These are phyloP conservation scores for Podarcis muralis DNA, from an alignment of 2,113 vertebrate genomes.

Conservation along the genomic window DNA sequence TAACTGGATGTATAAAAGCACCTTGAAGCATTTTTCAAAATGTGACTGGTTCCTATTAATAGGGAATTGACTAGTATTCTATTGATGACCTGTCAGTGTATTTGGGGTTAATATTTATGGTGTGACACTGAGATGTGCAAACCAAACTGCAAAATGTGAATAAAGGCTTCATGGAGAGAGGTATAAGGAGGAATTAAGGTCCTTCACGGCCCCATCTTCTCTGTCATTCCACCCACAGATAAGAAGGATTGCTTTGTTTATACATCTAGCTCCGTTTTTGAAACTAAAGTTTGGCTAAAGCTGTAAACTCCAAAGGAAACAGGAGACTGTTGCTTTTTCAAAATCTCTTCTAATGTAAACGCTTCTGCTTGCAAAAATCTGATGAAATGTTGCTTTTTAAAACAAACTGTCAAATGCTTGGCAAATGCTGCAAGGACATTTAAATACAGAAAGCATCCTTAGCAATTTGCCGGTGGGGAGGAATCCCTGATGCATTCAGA, in stretches of 20 bases:
- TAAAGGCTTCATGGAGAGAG: conserved; percentile 26
- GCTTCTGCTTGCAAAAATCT: conserved; percentile 25
- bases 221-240: background rate
- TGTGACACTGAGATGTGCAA: background rate
- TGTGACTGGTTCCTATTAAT: background rate
- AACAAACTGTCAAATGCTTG: background rate
- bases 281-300: conserved; percentile 49
- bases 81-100: background rate
- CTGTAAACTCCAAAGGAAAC: conserved; percentile 49
- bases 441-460: background rate
- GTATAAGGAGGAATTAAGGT: conserved; percentile 38
- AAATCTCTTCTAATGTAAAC: conserved; percentile 23
- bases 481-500: background rate
- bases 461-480: accelerated
- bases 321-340: conserved; percentile 29
- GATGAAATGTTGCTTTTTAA: conserved; percentile 35
- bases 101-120: background rate
- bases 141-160: background rate
- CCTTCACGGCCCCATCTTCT: conserved; percentile 24
- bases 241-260: conserved; percentile 46
- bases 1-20: background rate
- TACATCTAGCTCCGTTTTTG: conserved; percentile 49
- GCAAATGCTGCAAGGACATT: background rate
- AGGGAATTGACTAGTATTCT: background rate
- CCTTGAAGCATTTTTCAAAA: background rate